Base-by-base conservation (phyloP, 2,888 invertebrate genomes). In the Erebia epiphron region DNA sequence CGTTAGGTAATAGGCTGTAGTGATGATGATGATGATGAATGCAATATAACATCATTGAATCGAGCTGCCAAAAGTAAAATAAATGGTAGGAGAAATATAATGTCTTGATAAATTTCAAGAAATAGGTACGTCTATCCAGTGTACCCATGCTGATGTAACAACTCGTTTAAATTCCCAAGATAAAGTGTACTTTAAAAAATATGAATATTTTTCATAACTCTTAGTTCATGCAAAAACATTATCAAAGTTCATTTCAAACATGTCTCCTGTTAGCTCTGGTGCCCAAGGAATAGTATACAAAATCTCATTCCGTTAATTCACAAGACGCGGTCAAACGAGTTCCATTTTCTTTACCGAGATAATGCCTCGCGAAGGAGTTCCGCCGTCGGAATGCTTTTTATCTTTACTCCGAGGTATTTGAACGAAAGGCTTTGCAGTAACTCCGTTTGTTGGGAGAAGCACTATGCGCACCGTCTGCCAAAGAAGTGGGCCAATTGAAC, bases 261-360 rank as follows among this genome's bases (percentile, higher is more conserved):
- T n/a, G n/a, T n/a, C 50, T 9, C 35, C 35, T 35, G 16, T 50
- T 50, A 63, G 9, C 3, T 26, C 21, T 11, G 46, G 60, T 52
- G 35, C 46, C 67, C 50, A 43, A 72, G 70, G 61, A 54, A 58
- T 58, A 65, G 64, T 54, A 54, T 18, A 61, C 62, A 46, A 46
- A 62, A 62, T 72, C 64, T 71, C 73, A 69, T 73, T 73, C 66
- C 64, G 69, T 73, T 73, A 71, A 73, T 73, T 71, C 71, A 70
- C 67, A 69, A 73, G 73, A 69, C 64, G 73, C 66, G 71, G 69
- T 69, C 69, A 71, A 67, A 73, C 62, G 61, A 71, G 63, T 71
- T 63, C 64, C 46, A 68, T 73, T 73, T 73, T 73, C 70, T 56
- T 71, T 68, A 46, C 14, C 13, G 54, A 71, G 71, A 71, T 57